phyloP scores from a whole-genome alignment of 2,797 vertebrate species.

The Gallinago nigripennis region DNA sequence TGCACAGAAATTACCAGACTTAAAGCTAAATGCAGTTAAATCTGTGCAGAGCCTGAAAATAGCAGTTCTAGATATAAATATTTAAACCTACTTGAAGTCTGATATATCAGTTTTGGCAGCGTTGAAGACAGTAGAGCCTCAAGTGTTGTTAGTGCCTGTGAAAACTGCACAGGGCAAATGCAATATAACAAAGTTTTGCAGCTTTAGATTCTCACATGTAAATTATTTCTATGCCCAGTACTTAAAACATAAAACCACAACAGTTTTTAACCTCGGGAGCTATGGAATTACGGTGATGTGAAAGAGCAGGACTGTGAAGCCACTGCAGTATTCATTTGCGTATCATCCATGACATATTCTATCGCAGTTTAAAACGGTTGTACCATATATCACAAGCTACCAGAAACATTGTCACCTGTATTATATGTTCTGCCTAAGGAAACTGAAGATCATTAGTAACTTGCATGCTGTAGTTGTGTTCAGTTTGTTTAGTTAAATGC shows the following conservation, averaged over 20 bases:
- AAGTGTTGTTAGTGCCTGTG: neutral
- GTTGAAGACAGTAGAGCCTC: neutral
- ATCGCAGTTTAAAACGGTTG: neutral
- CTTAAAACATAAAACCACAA: neutral
- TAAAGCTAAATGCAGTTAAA: slow-evolving; percentile 13
- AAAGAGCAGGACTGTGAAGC: neutral
- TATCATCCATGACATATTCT: neutral
- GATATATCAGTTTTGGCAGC: slow-evolving; percentile 3
- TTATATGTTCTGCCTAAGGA: neutral
- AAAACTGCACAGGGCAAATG: slow-evolving; percentile 10
- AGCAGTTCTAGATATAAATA: slow-evolving; percentile 32
- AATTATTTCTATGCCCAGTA: neutral
- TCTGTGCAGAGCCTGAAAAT: slow-evolving; percentile 1
- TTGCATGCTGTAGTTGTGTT: neutral
- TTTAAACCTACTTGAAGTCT: slow-evolving; percentile 26
- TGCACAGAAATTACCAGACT: neutral
- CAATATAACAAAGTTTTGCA: neutral
- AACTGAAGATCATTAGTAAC: neutral
- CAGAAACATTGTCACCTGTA: neutral
- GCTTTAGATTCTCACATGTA: neutral
- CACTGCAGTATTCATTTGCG: neutral
- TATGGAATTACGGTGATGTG: neutral
- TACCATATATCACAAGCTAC: neutral
- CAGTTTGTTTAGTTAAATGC: neutral
- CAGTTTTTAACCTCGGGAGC: neutral